Evolutionary conservation across 2,113 vertebrate species (phyloP), one percentile per base, ranked within the genome.

Genomic region (Panthera leo): DNA sequence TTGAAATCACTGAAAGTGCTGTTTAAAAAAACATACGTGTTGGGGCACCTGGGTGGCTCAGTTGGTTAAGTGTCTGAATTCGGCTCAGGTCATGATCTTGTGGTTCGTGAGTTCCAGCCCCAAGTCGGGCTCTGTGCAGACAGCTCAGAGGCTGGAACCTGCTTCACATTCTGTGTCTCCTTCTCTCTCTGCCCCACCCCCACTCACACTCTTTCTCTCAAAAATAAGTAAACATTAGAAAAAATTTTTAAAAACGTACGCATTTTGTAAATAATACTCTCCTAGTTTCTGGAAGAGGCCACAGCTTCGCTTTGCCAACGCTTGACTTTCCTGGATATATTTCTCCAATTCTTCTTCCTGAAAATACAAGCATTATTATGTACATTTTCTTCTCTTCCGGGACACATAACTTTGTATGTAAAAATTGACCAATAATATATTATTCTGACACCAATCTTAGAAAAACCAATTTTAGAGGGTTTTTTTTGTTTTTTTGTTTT

Each of bases 321-420:
- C 83, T 6, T 89, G 89, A 67, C 85, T 98, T 8, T 98, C 94
- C 65, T 98, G 94, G 48, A 97, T 76, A 1, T 91, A 91, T 80
- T 97, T 97, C 85, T 97, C 85, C 8, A 98, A 25, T 27, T 97
- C 83, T 90, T 96, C 89, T 92, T 97, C 97, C 98, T 98, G 86
- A 67, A 97, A 96, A 63, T n/a, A 71, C 34, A 97, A 94, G 11
- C 14, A 80, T 79, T 51, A 92, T 95, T 71, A 58, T 12, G 68
- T 7, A 97, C 1, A 15, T 73, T 94, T 80, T 70, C 79, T 82
- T 83, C 36, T 95, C n/a, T 82, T 84, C 39, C 27, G 65, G 27
- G 12, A 85, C 12, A 78, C 2, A 53, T n/a, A 75, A 84, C 2
- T 76, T 84, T 45, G 23, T 83, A 21, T 75, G 27, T 89, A 55